phyloP scores from a whole-genome alignment of 2,797 vertebrate species.

The Micrastur ruficollis region DNA sequence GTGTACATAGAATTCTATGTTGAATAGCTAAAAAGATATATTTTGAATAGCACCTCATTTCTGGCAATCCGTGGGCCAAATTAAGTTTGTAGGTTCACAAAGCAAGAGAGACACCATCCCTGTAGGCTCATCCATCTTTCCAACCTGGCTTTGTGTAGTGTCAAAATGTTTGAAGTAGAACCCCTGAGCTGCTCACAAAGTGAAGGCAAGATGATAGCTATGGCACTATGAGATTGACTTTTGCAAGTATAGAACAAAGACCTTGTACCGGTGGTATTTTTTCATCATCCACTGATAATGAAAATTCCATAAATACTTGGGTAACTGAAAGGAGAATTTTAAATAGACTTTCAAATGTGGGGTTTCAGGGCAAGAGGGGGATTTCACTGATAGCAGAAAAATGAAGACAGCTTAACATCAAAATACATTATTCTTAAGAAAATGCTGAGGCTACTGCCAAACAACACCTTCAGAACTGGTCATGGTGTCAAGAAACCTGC shows the following conservation, averaged over 20 bases:
- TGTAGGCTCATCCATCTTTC: background rate
- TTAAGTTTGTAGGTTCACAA: background rate
- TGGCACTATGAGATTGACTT: background rate
- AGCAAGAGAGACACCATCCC: background rate
- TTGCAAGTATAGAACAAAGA: background rate
- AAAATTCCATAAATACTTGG: background rate
- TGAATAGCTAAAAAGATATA: background rate
- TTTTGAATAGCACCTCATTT: background rate
- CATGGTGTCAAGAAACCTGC: background rate
- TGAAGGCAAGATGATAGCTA: background rate
- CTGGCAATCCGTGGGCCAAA: background rate
- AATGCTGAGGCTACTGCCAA: background rate
- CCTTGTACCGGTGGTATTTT: background rate
- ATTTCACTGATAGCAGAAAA: background rate
- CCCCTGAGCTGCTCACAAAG: background rate
- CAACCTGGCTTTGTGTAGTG: background rate
- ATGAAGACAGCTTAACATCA: background rate
- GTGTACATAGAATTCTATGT: background rate
- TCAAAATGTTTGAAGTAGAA: background rate
- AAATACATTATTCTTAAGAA: background rate
- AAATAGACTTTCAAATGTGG: background rate
- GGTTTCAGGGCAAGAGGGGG: background rate
- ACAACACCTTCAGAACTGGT: background rate
- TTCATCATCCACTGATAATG: background rate
- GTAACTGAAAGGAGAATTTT: conserved; percentile 5